These are phyloP conservation scores for Etheostoma cragini DNA, from an alignment of 2,113 vertebrate genomes.

Conservation along the genomic window DNA sequence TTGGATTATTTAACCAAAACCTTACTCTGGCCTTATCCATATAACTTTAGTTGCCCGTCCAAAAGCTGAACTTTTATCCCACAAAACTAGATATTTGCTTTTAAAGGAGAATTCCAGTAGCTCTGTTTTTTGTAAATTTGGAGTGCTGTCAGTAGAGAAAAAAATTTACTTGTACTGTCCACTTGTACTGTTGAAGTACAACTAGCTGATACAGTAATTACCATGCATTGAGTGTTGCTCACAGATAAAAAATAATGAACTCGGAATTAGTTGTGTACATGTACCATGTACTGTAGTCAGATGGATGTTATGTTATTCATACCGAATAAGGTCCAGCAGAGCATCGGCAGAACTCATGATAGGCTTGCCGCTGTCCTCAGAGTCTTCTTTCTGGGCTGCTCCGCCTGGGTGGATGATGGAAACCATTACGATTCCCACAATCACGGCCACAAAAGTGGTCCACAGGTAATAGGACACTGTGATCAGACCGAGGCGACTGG, in stretches of 20 bases:
- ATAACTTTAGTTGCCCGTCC: neutral
- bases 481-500: constrained; percentile 94
- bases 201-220: neutral
- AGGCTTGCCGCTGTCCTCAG: constrained; percentile 90
- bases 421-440: constrained; percentile 98
- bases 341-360: constrained; percentile 98
- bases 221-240: neutral
- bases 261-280: neutral
- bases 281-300: neutral
- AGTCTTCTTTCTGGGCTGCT: constrained; percentile 93
- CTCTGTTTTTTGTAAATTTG: no score
- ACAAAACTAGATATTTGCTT: neutral
- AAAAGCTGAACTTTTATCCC: neutral
- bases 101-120: no score
- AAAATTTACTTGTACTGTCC: neutral
- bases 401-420: constrained; percentile 95
- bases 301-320: constrained; percentile 43
- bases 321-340: constrained; percentile 96
- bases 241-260: neutral
- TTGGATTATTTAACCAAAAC: neutral
- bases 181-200: neutral
- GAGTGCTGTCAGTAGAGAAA: no score
- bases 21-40: neutral
- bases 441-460: constrained; percentile 96
- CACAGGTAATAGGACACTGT: constrained; percentile 97